Base-by-base conservation (phyloP, 1,140 invertebrate genomes). In the Delia radicum region DNA sequence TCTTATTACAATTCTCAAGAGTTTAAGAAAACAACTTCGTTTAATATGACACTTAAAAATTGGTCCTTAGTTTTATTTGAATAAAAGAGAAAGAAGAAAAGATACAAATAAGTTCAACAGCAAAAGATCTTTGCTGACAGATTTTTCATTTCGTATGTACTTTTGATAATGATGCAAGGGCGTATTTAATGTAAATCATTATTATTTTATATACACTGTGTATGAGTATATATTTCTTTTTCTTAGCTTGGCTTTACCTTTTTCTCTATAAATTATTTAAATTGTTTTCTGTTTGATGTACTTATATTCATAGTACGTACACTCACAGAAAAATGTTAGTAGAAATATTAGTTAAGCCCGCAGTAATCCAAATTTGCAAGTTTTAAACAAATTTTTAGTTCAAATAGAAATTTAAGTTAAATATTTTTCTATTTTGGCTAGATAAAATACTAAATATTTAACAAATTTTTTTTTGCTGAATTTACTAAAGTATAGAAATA, bases 111-210 rank as follows among this genome's bases (percentile, higher is more conserved):
- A 55, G 48, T 21, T 21, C 48, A n/a, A n/a, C n/a, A n/a, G n/a
- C n/a, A 18, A 55, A 55, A 18, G 8, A 55, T 18, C 24, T 55
- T 55, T 55, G 48, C 48, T 55, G 48, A 55, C 48, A 21, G n/a
- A 55, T 24, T 21, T 1, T 21, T 55, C 48, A 55, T 55, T 55
- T 55, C 10, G 24, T 21, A 55, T 55, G 48, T 18, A 55, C 48
- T 55, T 55, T 55, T 55, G 18, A 55, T 55, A 55, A 55, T 55
- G 48, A 55, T 55, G 48, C 48, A 55, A 55, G 48, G 48, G 48
- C 48, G 48, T 55, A 55, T 55, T 55, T 55, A 55, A 55, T 55
- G 48, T 55, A 55, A 21, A 55, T 55, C 48, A 55, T 55, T 55
- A 55, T n/a, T 55, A 55, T n/a, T 48, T n/a, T 48, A 48, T 48